Percentiles rank a stretch among this genome's conserved stretches.
Evolutionary conservation across 53 echinoderm and acorn worm genomes (phyloP).

Genomic region (Glandiceps talaboti): DNA sequence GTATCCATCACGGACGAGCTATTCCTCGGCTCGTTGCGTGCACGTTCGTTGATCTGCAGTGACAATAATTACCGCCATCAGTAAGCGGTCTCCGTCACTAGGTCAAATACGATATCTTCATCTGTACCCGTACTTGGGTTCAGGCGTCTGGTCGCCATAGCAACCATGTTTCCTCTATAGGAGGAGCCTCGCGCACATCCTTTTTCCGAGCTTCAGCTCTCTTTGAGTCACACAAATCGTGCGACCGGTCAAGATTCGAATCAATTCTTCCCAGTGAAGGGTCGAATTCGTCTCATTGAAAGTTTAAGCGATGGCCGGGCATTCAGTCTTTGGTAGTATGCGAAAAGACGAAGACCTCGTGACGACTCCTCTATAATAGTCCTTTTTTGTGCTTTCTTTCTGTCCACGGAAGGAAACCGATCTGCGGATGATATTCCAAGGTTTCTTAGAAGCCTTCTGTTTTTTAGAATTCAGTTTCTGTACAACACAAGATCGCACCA

Average conservation of each 20-base stretch:
- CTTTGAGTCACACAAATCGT: background rate
- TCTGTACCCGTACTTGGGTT: background rate
- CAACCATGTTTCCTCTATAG: too few species aligned
- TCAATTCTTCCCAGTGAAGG: too few species aligned
- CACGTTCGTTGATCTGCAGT: background rate
- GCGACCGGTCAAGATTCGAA: background rate
- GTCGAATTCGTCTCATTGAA: background rate
- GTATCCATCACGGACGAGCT: background rate
- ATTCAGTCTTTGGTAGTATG: background rate
- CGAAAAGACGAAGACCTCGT: background rate
- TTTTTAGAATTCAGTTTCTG: background rate
- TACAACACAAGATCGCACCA: background rate
- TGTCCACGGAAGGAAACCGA: background rate
- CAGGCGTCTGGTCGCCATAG: background rate
- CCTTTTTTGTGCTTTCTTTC: background rate
- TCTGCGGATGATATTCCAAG: background rate
- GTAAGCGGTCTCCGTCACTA: background rate
- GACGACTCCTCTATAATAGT: background rate
- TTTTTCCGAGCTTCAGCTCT: background rate
- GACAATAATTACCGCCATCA: background rate
- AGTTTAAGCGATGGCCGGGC: background rate
- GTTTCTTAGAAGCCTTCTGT: background rate
- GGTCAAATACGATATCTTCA: background rate
- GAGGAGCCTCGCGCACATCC: background rate
- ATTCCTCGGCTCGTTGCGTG: background rate